Conservation (phyloP, 2,113 vertebrate species). For the Crocuta crocuta region DNA sequence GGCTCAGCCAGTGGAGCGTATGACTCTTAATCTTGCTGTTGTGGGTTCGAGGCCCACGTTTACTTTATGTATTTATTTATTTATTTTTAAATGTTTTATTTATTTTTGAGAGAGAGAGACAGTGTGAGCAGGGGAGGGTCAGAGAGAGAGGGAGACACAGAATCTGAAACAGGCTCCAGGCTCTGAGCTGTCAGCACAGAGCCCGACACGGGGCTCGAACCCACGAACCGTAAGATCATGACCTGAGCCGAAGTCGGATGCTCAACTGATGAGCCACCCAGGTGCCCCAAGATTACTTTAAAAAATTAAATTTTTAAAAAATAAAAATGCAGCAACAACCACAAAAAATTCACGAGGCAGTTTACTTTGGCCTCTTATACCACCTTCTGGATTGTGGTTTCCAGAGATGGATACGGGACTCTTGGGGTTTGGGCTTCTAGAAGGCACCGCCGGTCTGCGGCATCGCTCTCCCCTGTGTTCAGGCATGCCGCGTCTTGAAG, state of each 20-base stretch:
- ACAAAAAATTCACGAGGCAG: background rate
- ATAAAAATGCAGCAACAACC: background rate
- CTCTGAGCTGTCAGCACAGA: too few species aligned
- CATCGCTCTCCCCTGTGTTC: background rate
- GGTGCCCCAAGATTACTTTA: background rate
- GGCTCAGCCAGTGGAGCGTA: background rate
- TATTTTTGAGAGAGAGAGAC: too few species aligned
- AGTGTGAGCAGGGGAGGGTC: too few species aligned
- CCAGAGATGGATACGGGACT: background rate
- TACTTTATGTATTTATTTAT: background rate
- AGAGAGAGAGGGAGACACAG: too few species aligned
- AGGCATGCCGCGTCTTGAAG: background rate
- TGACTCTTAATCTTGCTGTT: background rate
- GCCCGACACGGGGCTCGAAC: too few species aligned
- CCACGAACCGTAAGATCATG: too few species aligned
- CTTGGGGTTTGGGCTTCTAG: background rate
- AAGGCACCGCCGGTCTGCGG: rapidly evolving
- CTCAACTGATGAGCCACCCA: too few species aligned
- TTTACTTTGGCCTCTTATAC: background rate
- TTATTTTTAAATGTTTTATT: too few species aligned
- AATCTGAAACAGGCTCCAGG: too few species aligned
- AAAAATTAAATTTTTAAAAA: background rate
- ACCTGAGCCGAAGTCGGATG: too few species aligned
- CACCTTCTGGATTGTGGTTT: background rate
- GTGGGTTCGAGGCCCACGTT: background rate